Base-by-base conservation (phyloP, 2,888 invertebrate genomes). In the Gastrophysa polygoni region DNA sequence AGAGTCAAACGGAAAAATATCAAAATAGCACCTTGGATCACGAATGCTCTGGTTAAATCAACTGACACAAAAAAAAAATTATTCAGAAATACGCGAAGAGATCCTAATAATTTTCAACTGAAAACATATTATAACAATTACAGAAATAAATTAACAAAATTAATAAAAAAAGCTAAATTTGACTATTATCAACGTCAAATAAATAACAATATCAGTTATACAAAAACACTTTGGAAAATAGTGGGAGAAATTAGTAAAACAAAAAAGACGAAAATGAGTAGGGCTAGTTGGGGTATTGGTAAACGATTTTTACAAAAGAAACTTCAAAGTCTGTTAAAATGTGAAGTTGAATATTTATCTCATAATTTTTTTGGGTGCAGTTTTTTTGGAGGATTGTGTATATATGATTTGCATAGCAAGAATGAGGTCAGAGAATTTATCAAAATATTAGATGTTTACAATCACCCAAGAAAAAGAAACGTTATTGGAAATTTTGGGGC, bases 241-340 rank as follows among this genome's bases (percentile, higher is more conserved):
- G 49, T 49, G 28, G 28, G 28, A 28, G 49, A 49, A 49, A 29
- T 49, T 16, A 24, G 49, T 49, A 28, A 49, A n/a, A 49, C 49
- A 3, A 49, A 28, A 24, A 49, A 49, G 28, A 24, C n/a, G 17
- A 49, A 49, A 29, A 24, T 49, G 24, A 14, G 28, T 16, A n/a
- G n/a, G n/a, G n/a, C n/a, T n/a, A n/a, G n/a, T n/a, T n/a, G n/a
- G n/a, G n/a, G n/a, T n/a, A n/a, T n/a, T n/a, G n/a, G n/a, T n/a
- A n/a, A n/a, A n/a, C n/a, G n/a, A n/a, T n/a, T n/a, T n/a, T n/a
- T n/a, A n/a, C n/a, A n/a, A n/a, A n/a, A n/a, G n/a, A n/a, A n/a
- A n/a, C n/a, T n/a, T n/a, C n/a, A n/a, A n/a, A n/a, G n/a, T n/a
- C n/a, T n/a, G n/a, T n/a, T n/a, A n/a, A n/a, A n/a, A n/a, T n/a